These are phyloP conservation scores for Saguinus imperator DNA, from an alignment of 2,113 vertebrate genomes.

Conservation along the genomic window DNA sequence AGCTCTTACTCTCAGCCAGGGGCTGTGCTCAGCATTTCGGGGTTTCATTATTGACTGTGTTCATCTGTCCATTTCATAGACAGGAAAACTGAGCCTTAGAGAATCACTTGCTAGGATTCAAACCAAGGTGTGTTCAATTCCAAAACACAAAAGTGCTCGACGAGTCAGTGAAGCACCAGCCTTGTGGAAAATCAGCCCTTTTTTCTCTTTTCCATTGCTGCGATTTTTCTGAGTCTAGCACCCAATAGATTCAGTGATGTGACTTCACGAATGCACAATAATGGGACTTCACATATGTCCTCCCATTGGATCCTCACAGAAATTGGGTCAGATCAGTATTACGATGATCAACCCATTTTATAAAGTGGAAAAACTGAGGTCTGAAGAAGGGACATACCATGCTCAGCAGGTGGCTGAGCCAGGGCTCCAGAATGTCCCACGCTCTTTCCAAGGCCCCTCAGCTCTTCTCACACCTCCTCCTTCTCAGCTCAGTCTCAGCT, in stretches of 20 bases:
- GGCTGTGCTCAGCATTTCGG: too few species aligned
- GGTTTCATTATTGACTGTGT: neutral
- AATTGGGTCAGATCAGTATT: neutral
- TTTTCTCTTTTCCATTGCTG: neutral
- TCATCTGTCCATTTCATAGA: neutral
- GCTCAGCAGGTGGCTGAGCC: neutral
- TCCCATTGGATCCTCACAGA: too few species aligned
- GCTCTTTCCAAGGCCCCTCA: neutral
- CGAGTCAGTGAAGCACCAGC: neutral
- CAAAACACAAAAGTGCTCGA: neutral
- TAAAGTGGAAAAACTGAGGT: neutral
- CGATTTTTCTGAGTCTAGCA: neutral
- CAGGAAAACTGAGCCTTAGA: neutral
- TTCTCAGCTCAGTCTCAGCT: neutral
- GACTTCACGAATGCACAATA: rapidly evolving
- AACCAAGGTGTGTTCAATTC: neutral
- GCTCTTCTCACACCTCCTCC: neutral
- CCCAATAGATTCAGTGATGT: too few species aligned
- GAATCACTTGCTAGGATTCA: neutral
- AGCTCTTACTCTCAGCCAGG: neutral
- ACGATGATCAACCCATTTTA: neutral
- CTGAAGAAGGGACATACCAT: neutral
- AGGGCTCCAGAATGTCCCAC: rapidly evolving
- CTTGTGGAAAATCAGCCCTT: neutral
- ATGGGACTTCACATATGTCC: rapidly evolving